Conservation (phyloP, 2,888 invertebrate species). For the Matsumyia berberina region DNA sequence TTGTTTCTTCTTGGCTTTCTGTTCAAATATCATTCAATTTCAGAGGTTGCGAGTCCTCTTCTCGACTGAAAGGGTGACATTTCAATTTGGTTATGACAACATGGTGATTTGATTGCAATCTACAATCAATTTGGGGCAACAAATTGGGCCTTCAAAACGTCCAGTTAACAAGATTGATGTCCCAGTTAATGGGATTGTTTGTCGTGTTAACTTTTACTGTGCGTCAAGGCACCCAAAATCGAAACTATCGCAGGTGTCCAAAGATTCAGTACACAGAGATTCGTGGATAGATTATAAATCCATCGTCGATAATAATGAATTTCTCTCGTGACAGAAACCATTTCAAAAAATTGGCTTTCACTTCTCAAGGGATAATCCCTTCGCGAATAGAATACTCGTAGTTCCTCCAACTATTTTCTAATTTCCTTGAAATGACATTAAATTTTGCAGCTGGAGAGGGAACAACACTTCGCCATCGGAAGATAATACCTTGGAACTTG, state of each 20-base stretch:
- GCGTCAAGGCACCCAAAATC: constrained; percentile 11
- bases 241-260: neutral
- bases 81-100: too few species aligned
- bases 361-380: neutral
- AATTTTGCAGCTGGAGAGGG: neutral
- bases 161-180: neutral
- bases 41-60: too few species aligned
- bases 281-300: neutral
- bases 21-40: too few species aligned
- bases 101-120: too few species aligned
- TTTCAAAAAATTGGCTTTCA: neutral
- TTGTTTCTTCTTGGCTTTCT: too few species aligned
- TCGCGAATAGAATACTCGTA: constrained; percentile 4
- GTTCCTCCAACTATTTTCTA: neutral
- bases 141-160: neutral
- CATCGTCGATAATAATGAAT: neutral
- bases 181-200: neutral
- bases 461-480: neutral
- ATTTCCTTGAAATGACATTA: neutral
- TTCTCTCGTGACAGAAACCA: neutral
- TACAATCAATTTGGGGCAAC: neutral
- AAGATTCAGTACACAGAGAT: neutral
- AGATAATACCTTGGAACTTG: neutral
- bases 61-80: too few species aligned
- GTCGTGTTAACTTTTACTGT: neutral